Evolutionary conservation across 35 echinoderm and acorn worm species (phyloP), one percentile per base, ranked within the genome.

Genomic region (Strongylocentrotus purpuratus): DNA sequence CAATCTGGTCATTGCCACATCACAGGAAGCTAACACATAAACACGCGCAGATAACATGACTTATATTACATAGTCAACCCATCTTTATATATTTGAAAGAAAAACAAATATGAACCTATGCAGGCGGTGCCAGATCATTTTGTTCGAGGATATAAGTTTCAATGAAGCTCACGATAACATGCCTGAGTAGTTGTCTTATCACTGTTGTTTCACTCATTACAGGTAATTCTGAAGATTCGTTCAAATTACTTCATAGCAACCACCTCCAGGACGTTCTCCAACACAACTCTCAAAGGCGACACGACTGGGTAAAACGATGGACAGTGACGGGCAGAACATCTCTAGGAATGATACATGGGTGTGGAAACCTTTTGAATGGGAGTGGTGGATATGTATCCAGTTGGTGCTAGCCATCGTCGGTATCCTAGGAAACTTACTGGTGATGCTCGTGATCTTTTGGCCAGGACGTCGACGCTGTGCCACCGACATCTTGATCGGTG

Each of bases 351-450:
- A 33, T 15, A 4, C 45, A 58, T 93, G 91, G 91, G 45, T 28
- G 5, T 93, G 91, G 91, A 4, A 33, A 31, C 87, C 87, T 18
- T n/a, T 95, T 41, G 4, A 8, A 0, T 99, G 96, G 95, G 46
- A 87, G 7, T 97, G 97, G 97, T 93, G 91, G 86, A 47, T 59
- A 28, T 33, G 94, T 47, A 20, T 94, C 17, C 96, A 95, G 48
- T 45, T 99, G 12, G 85, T 96, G 10, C 61, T 99, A 18, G 96
- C 98, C 50, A 78, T 96, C 35, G 87, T 95, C 59, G 98, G 98
- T 71, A 95, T 97, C 85, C 46, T 97, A 13, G 98, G 98, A 9
- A 99, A 99, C 95, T 7, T 88, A 4, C 13, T 97, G 48, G 98
- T 99, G 5, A 95, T 97, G 46, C 14, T 95, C 5, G 95, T 97